phyloP scores from a whole-genome alignment of 2,113 vertebrate genomes.

The Willisornis vidua region DNA sequence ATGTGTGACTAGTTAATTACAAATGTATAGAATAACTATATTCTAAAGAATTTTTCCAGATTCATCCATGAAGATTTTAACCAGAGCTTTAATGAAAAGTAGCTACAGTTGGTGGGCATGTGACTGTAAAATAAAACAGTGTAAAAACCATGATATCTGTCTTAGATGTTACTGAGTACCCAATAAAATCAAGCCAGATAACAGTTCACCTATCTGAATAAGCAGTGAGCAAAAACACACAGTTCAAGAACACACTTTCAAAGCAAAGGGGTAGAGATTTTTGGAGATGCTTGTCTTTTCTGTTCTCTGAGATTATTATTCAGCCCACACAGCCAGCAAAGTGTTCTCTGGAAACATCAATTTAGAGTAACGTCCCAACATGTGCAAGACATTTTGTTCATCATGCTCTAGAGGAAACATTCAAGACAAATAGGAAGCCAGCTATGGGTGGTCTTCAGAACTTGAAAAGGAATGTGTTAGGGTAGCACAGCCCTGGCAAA shows the following conservation, averaged over 20 bases:
- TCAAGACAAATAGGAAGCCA: slow-evolving; percentile 50
- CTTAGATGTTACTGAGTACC: neutral
- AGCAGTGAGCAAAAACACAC: neutral
- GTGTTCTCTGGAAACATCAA: slow-evolving; percentile 3
- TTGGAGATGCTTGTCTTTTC: slow-evolving; percentile 8
- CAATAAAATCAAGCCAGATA: slow-evolving; percentile 27
- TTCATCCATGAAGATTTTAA: neutral
- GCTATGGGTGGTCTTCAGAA: slow-evolving; percentile 67
- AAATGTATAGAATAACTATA: neutral
- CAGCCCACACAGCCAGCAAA: slow-evolving; percentile 5
- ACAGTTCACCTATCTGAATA: neutral
- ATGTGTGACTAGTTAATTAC: neutral
- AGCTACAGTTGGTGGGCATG: neutral
- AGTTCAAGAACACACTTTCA: slow-evolving; percentile 11
- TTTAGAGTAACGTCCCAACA: slow-evolving; percentile 43
- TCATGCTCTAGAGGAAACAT: slow-evolving; percentile 27
- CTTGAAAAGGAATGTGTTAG: slow-evolving; percentile 42
- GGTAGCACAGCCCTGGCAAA: slow-evolving; percentile 30
- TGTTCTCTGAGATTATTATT: slow-evolving; percentile 5
- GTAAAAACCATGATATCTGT: neutral
- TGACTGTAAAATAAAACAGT: neutral
- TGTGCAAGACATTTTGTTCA: slow-evolving; percentile 65
- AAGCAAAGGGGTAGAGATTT: neutral
- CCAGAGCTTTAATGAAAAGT: neutral
- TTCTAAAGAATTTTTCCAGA: neutral